Conservation (phyloP, 2,113 vertebrate species). For the Anas platyrhynchos region DNA sequence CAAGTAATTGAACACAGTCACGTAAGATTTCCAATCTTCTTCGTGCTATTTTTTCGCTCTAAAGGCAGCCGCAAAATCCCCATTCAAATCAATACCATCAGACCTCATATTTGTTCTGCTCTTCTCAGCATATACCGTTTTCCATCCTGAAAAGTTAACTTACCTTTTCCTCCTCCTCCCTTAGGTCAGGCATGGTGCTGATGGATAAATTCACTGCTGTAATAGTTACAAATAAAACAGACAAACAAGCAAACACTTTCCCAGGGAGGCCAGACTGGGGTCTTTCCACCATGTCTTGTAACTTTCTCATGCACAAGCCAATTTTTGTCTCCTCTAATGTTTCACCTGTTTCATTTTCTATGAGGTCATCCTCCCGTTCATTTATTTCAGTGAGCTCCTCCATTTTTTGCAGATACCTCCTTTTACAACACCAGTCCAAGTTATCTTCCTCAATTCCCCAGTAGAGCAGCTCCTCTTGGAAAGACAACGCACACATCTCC, state of each 20-base stretch:
- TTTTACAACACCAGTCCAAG: slow-evolving; percentile 94
- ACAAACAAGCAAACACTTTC: slow-evolving; percentile 97
- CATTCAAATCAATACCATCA: not conserved
- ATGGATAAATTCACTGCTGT: slow-evolving; percentile 97
- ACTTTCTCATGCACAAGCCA: slow-evolving; percentile 86
- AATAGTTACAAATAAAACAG: slow-evolving; percentile 96
- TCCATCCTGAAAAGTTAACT: slow-evolving; percentile 63
- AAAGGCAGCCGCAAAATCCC: not conserved
- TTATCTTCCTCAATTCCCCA: slow-evolving; percentile 95
- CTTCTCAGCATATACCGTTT: slow-evolving; percentile 21
- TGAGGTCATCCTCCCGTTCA: slow-evolving; percentile 83
- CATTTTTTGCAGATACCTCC: slow-evolving; percentile 91
- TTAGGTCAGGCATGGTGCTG: slow-evolving; percentile 96
- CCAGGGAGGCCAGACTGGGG: slow-evolving; percentile 96
- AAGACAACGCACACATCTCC: slow-evolving; percentile 95
- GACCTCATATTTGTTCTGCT: not conserved
- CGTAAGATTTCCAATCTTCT: not conserved
- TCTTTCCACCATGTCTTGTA: slow-evolving; percentile 97
- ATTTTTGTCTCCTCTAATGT: slow-evolving; percentile 75
- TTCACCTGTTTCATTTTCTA: slow-evolving; percentile 75
- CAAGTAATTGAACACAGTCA: not conserved
- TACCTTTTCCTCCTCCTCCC: slow-evolving; percentile 95
- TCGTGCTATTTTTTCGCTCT: not conserved
- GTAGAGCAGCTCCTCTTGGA: slow-evolving; percentile 96
- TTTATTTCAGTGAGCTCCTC: slow-evolving; percentile 93